Base-by-base conservation (phyloP, 2,797 vertebrate genomes). In the Hirundo rustica region DNA sequence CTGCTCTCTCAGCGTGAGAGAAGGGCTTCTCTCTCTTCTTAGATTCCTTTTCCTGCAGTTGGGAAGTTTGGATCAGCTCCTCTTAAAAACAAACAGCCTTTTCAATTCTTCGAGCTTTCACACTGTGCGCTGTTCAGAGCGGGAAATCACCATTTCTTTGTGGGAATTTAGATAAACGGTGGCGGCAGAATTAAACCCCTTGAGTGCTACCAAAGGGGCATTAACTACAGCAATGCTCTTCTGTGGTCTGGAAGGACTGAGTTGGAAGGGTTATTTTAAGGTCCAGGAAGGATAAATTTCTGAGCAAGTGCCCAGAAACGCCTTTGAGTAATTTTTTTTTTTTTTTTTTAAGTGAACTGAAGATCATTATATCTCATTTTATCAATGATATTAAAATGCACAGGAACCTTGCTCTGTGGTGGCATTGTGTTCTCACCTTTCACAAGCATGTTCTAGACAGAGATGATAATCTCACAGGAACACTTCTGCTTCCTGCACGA, bases 401-500 rank as follows among this genome's bases (percentile, higher is more conserved):
- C 0, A 10, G 85, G 27, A 94, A 18, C 38, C 13, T 50, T 61
- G 50, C 17, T 32, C 79, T 80, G 48, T 45, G 70, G 36, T 82
- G 16, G 58, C 21, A 40, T 83, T 88, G 48, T 88, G 91, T 62
- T 94, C 82, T 94, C 89, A 85, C 71, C 82, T 94, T 91, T 93
- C 94, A 89, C 65, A 91, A 72, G 40, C 70, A 36, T 42, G 60
- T 67, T 92, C 80, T 30, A 94, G 72, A 62, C 34, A 55, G 85
- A 96, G 91, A 94, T 94, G 85, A 9, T 65, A 91, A 96, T 92
- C 89, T 91, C 65, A 85, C 91, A 93, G 93, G 89, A 93, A 61
- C 89, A 57, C 67, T 95, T 89, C 91, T 93, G 72, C 85, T 92
- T 94, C 91, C 95, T 91, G 67, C 67, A 70, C 0, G 1, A 88